phyloP scores from a whole-genome alignment of 2,888 invertebrate species.

The Drosophila mulleri region DNA sequence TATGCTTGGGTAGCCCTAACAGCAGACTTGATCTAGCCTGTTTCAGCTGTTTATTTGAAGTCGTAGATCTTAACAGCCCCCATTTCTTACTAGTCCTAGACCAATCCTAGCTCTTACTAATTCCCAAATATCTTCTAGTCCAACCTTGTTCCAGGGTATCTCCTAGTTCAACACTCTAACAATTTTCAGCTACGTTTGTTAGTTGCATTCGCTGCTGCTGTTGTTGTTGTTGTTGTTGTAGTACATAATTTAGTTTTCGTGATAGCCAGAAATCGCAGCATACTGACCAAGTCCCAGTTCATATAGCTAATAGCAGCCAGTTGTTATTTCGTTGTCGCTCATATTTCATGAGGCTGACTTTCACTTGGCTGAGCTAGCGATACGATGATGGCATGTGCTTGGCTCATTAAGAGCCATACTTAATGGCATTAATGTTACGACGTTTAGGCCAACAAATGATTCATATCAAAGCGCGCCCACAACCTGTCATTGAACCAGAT shows the following conservation, averaged over 20 bases:
- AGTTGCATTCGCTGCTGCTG: constrained; percentile 1
- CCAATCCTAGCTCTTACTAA: too few species aligned
- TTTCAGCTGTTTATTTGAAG: not conserved
- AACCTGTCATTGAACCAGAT: constrained; percentile 50
- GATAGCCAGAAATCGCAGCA: constrained; percentile 46
- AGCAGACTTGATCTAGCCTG: not conserved
- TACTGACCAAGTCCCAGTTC: constrained; percentile 62
- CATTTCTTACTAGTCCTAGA: too few species aligned
- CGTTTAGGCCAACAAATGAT: constrained; percentile 37
- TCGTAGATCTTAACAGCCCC: not conserved
- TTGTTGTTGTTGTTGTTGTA: not conserved
- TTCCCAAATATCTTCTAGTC: not conserved
- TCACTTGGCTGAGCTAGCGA: constrained; percentile 37
- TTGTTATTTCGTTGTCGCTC: constrained; percentile 2
- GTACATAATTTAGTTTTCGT: constrained; percentile 55
- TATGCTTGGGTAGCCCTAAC: not conserved
- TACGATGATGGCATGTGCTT: constrained; percentile 28
- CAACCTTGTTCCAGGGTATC: not conserved
- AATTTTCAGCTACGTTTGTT: not conserved
- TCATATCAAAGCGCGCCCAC: constrained; percentile 52
- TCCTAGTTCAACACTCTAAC: not conserved
- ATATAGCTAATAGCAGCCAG: constrained; percentile 42
- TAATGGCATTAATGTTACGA: constrained; percentile 15
- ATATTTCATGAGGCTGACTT: constrained; percentile 35
- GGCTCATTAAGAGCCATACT: constrained; percentile 47